phyloP scores from a whole-genome alignment of 2,797 vertebrate genomes.

The Myotis myotis region DNA sequence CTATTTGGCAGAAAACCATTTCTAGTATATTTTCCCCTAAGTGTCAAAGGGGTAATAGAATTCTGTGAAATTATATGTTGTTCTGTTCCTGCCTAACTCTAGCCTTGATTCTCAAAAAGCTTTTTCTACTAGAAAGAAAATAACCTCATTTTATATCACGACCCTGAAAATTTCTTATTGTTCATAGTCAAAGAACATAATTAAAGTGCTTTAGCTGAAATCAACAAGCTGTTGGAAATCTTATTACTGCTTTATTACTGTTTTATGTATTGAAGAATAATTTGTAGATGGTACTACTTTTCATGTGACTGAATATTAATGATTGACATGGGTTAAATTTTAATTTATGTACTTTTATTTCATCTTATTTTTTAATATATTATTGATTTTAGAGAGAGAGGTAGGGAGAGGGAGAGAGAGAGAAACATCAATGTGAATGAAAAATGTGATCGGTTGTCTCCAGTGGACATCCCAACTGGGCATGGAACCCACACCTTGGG shows the following conservation, averaged over 20 bases:
- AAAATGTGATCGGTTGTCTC: too few relatives aligned
- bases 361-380: too few relatives aligned
- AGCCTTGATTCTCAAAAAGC: slow-evolving; percentile 39
- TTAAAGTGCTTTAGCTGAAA: slow-evolving; percentile 37
- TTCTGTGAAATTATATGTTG: slow-evolving; percentile 65
- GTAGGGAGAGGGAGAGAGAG: too few relatives aligned
- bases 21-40: slow-evolving; percentile 21
- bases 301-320: slow-evolving; percentile 10
- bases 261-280: background rate
- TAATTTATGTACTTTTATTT: background rate
- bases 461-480: too few relatives aligned
- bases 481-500: too few relatives aligned
- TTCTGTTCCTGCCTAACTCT: slow-evolving; percentile 12
- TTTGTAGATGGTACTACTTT: background rate
- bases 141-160: background rate
- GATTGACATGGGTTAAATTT: background rate
- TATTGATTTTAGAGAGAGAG: too few relatives aligned
- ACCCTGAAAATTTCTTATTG: slow-evolving; percentile 47
- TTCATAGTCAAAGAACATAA: slow-evolving; percentile 40
- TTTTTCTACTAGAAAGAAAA: slow-evolving; percentile 40
- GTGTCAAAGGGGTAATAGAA: slow-evolving; percentile 64
- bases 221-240: slow-evolving; percentile 15
- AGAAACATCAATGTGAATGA: too few relatives aligned
- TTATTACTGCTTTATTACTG: slow-evolving; percentile 11
- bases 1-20: slow-evolving; percentile 52